phyloP scores from a whole-genome alignment of 1,140 invertebrate genomes.

The Halyomorpha halys region DNA sequence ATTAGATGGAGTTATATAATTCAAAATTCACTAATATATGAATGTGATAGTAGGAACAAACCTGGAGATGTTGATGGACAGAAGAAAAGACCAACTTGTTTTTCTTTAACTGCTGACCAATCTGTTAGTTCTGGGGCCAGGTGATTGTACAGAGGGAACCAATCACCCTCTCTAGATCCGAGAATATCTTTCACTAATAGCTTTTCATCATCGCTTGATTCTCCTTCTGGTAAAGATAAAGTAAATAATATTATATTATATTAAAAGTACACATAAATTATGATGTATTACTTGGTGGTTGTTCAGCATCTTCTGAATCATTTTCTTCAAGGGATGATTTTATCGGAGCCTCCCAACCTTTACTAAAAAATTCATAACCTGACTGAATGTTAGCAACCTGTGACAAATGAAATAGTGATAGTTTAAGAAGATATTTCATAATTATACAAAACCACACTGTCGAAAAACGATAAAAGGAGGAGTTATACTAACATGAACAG shows the following conservation, averaged over 20 bases:
- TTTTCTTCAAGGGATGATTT: constrained; percentile 17
- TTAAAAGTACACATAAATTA: too few species aligned
- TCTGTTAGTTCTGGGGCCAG: constrained; percentile 14
- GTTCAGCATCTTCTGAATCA: neutral
- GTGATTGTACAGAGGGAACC: constrained; percentile 9
- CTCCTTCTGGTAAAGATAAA: constrained; percentile 2
- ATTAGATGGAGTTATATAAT: too few species aligned
- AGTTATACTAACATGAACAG: constrained; percentile 23
- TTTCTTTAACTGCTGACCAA: constrained; percentile 16
- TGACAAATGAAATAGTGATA: constrained; percentile 16
- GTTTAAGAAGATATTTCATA: neutral
- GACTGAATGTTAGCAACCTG: constrained; percentile 28
- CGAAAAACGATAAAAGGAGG: constrained; percentile 4
- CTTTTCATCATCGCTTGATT: constrained; percentile 22
- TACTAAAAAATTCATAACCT: constrained; percentile 33
- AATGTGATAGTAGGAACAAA: too few species aligned
- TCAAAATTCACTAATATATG: too few species aligned
- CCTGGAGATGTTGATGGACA: constrained; percentile 26
- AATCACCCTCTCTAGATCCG: constrained; percentile 19
- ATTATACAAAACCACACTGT: neutral
- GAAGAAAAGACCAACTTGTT: constrained; percentile 21
- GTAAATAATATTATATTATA: too few species aligned
- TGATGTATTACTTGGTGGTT: too few species aligned
- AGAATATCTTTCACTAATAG: constrained; percentile 20
- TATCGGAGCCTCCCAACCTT: constrained; percentile 28